Conservation (phyloP, 1,140 invertebrate genomes). For the Panagrolaimus sp. region DNA sequence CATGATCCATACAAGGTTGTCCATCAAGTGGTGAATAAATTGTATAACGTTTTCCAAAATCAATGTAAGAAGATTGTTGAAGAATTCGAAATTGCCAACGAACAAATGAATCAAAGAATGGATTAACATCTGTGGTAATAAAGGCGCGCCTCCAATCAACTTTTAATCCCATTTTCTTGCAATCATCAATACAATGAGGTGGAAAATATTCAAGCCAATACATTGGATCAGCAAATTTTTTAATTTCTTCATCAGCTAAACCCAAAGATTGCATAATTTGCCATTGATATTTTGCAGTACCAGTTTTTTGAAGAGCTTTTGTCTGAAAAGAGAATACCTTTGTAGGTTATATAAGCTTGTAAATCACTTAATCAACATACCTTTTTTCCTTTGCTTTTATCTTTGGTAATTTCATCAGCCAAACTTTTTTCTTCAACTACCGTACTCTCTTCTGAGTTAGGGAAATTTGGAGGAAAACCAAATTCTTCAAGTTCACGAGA, state of each 20-base stretch:
- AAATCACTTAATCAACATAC: slow-evolving; percentile 60
- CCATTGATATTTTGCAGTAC: slow-evolving; percentile 88
- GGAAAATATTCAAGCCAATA: slow-evolving; percentile 97
- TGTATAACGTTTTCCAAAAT: slow-evolving; percentile 94
- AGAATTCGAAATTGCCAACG: slow-evolving; percentile 89
- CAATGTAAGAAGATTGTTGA: slow-evolving; percentile 79
- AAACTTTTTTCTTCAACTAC: slow-evolving; percentile 59
- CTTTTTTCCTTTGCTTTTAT: slow-evolving; percentile 96
- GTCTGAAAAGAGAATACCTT: slow-evolving; percentile 37
- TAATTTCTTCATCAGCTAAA: slow-evolving; percentile 81
- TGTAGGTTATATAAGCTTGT: too few species aligned
- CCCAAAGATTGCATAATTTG: slow-evolving; percentile 94
- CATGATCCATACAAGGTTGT: slow-evolving; percentile 99
- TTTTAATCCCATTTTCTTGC: slow-evolving; percentile 81
- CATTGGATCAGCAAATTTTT: slow-evolving; percentile 79
- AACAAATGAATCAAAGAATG: slow-evolving; percentile 95
- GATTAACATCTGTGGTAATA: slow-evolving; percentile 95
- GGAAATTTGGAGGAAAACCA: slow-evolving; percentile 88
- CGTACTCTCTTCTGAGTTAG: slow-evolving; percentile 62
- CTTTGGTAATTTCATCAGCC: slow-evolving; percentile 70
- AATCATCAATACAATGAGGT: slow-evolving; percentile 76
- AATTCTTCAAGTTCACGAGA: slow-evolving; percentile 84
- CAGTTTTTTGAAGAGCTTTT: slow-evolving; percentile 89
- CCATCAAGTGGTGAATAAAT: slow-evolving; percentile 92
- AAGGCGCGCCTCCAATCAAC: slow-evolving; percentile 93